These are phyloP conservation scores for Peromyscus californicus DNA, from an alignment of 2,113 vertebrate genomes.

Conservation along the genomic window DNA sequence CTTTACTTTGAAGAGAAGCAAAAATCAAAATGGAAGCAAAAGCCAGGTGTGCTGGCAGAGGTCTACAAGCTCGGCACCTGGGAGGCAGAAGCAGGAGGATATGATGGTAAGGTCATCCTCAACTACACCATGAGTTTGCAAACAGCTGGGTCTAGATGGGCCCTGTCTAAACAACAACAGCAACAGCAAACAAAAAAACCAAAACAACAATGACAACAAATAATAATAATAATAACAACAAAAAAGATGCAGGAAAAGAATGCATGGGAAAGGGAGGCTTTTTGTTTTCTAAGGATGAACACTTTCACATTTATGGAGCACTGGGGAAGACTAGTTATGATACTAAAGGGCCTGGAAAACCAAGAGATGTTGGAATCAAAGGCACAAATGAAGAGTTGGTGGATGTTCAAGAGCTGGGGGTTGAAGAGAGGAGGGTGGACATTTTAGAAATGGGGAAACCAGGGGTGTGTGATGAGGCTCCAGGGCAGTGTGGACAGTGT, in stretches of 20 bases:
- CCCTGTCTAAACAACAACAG: not conserved
- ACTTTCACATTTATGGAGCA: too few species aligned
- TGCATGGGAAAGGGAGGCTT: not conserved
- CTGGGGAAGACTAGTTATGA: not conserved
- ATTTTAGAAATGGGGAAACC: not conserved
- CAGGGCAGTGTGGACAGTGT: rapidly evolving
- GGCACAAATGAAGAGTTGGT: not conserved
- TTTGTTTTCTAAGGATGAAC: not conserved
- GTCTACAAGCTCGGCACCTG: not conserved
- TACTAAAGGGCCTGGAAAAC: not conserved
- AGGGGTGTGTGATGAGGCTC: too few species aligned
- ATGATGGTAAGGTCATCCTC: not conserved
- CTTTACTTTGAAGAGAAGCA: not conserved
- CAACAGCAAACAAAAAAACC: not conserved
- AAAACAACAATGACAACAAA: not conserved
- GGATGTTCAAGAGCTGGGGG: not conserved
- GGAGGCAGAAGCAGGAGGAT: not conserved
- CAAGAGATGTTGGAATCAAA: too few species aligned
- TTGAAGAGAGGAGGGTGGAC: not conserved
- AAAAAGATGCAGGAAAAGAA: not conserved
- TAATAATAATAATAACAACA: not conserved
- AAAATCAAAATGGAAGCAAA: not conserved
- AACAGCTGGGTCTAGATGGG: not conserved
- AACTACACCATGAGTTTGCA: too few species aligned
- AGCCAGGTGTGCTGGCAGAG: not conserved